phyloP scores from a whole-genome alignment of 2,113 vertebrate genomes.

The Alethe diademata region DNA sequence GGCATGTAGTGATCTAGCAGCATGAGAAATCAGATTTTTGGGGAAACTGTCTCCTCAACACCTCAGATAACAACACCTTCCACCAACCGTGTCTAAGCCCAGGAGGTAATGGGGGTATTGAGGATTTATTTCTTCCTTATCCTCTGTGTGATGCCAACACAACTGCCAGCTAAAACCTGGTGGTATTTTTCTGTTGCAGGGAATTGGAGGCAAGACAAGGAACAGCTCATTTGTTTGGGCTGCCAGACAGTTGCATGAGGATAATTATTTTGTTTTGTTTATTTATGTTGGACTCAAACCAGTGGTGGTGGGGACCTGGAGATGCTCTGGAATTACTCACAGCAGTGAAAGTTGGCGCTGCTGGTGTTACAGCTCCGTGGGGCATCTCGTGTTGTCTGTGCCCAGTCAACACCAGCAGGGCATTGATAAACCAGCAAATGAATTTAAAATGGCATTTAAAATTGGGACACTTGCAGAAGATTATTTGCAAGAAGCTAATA shows the following conservation, averaged over 20 bases:
- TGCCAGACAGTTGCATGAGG: neutral
- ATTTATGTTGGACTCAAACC: neutral
- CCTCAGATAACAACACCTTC: neutral
- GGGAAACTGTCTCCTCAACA: neutral
- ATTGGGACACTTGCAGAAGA: neutral
- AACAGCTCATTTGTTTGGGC: slow-evolving; percentile 10
- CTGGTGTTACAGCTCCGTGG: fast-evolving
- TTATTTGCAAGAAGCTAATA: slow-evolving; percentile 4
- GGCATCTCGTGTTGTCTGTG: neutral
- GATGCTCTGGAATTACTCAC: neutral
- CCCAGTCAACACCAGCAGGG: neutral
- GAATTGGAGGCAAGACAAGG: neutral
- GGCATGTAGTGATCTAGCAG: neutral
- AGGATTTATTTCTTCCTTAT: neutral
- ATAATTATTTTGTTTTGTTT: neutral
- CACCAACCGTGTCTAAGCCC: fast-evolving
- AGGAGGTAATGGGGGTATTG: neutral
- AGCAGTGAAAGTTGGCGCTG: neutral
- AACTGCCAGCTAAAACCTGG: neutral
- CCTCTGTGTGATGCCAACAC: neutral
- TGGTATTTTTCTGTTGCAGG: neutral
- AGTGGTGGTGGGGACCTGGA: neutral
- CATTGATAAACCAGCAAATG: neutral
- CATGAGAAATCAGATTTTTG: neutral
- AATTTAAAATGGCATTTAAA: neutral